Conservation (phyloP, 92 coral and sea anemone genomes). For the Blastomussa wellsi region DNA sequence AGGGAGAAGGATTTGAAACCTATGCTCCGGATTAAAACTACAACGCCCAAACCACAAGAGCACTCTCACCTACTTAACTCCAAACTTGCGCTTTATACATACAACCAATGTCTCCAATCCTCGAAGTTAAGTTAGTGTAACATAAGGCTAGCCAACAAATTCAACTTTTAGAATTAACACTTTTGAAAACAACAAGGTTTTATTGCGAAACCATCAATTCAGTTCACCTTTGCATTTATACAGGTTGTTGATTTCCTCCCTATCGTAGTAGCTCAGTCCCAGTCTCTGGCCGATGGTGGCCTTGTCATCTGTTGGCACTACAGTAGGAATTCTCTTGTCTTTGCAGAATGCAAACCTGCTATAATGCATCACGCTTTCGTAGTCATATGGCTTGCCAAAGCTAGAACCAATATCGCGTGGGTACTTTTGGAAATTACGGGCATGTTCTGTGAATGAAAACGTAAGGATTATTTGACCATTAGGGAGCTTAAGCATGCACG, state of each 20-base stretch:
- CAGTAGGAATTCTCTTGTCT: constrained; percentile 42
- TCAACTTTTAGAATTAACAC: too few species aligned
- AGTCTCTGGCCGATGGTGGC: constrained; percentile 58
- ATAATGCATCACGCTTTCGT: constrained; percentile 84
- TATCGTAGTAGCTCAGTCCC: constrained; percentile 66
- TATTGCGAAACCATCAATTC: not conserved
- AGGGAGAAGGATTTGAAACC: too few species aligned
- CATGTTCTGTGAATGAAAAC: constrained; percentile 46
- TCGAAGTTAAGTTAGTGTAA: too few species aligned
- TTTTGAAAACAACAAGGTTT: not conserved
- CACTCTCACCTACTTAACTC: too few species aligned
- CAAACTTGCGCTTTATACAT: too few species aligned
- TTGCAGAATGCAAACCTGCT: constrained; percentile 58
- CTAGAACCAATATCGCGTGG: constrained; percentile 59
- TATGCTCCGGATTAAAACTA: too few species aligned
- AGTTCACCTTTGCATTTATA: constrained; percentile 66
- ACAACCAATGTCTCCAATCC: too few species aligned
- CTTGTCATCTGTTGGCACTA: constrained; percentile 27
- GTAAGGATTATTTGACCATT: not conserved
- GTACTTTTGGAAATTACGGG: constrained; percentile 68
- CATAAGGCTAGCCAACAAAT: not conserved
- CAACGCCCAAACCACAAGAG: too few species aligned
- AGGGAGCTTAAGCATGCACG: not conserved
- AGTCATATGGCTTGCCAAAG: constrained; percentile 81
- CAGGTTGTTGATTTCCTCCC: constrained; percentile 69